Evolutionary conservation across 2,797 vertebrate species (phyloP), one percentile per base, ranked within the genome.

Genomic region (Hippopotamyrus pictus): DNA sequence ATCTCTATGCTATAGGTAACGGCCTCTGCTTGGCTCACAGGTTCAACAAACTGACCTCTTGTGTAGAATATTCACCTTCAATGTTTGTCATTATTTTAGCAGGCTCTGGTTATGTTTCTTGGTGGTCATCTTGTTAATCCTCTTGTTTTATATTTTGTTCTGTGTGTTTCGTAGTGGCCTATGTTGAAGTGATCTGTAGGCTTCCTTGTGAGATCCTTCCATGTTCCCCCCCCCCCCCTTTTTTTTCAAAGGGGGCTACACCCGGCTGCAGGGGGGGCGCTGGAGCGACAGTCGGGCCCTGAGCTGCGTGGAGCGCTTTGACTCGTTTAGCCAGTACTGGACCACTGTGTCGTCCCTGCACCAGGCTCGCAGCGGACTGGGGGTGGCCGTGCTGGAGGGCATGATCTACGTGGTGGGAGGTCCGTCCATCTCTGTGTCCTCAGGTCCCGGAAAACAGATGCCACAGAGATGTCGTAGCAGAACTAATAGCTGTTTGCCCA

Each of bases 301-400:
- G 89, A 99, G 98, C 92, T 99, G 98, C 1, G 98, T 99, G 88
- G 98, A 99, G 90, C 96, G 98, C 82, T 99, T 99, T 37, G 98
- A 99, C 93, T 99, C 98, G 7, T 99, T 99, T 94, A 99, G 97
- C 93, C 98, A 98, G 92, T 99, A 98, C 94, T 99, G 98, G 98
- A 99, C 98, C 91, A 99, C 98, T 0, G 97, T 99, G 88, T 99
- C 97, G 1, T 99, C 98, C 5, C 96, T 99, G 91, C 98, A 98
- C 93, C 98, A 99, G 94, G 98, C 98, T 57, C 97, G 98, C 90
- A 98, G 97, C 0, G 98, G 98, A 41, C 93, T 99, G 41, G 98
- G 98, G 2, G 97, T 99, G 7, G 96, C 97, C 0, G 97, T 99
- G 8, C 94, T 98, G 88, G 97, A 99, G 93, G 98, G 98, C 87